Percentiles rank a stretch among this genome's conserved stretches.
These are phyloP conservation scores for Linyphia triangularis DNA, from an alignment of 2,888 invertebrate genomes.

Conservation along the genomic window DNA sequence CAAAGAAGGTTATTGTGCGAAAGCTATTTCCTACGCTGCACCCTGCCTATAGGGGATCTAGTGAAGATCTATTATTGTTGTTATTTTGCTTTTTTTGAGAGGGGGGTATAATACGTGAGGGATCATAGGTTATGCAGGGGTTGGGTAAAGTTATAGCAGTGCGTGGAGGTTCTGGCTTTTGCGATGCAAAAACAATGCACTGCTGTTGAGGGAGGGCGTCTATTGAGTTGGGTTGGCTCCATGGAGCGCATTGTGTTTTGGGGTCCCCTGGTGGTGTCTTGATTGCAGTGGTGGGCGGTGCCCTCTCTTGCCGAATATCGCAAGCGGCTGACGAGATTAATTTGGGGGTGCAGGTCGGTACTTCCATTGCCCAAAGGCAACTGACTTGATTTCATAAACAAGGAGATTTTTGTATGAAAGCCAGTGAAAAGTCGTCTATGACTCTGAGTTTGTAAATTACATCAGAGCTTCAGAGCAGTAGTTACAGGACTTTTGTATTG, in stretches of 20 bases:
- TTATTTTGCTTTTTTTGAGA: neutral
- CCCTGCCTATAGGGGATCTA: neutral
- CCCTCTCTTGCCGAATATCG: neutral
- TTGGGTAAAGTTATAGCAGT: neutral
- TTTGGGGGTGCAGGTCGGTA: neutral
- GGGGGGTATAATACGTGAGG: conserved; percentile 8
- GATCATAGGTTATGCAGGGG: conserved; percentile 31
- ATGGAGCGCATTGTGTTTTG: neutral
- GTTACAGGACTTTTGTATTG: too few relatives aligned
- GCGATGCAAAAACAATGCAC: conserved; percentile 40
- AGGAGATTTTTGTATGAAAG: too few relatives aligned
- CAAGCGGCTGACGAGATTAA: conserved; percentile 7
- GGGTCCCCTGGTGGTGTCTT: conserved; percentile 21
- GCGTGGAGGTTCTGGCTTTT: conserved; percentile 19
- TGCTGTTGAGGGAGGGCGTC: neutral
- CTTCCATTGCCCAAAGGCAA: neutral
- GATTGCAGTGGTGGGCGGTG: conserved; percentile 7
- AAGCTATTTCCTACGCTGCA: neutral
- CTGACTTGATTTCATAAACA: neutral
- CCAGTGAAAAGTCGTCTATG: too few relatives aligned
- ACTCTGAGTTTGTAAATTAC: too few relatives aligned
- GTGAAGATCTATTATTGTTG: conserved; percentile 33
- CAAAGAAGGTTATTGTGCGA: neutral
- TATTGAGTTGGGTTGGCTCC: neutral
- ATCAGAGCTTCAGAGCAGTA: too few relatives aligned